Conservation (phyloP, 1,140 invertebrate species). For the Meloidogyne exigua region DNA sequence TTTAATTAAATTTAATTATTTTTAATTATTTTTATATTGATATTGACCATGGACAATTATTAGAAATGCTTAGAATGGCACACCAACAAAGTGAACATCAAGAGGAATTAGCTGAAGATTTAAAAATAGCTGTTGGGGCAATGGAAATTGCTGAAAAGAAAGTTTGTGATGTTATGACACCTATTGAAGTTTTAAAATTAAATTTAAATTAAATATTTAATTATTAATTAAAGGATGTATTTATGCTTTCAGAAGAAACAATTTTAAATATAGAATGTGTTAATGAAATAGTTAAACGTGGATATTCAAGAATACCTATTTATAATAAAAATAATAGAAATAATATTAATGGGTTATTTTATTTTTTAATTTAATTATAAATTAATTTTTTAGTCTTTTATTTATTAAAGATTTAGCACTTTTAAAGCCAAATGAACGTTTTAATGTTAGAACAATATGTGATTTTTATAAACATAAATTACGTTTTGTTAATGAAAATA, state of each 20-base stretch:
- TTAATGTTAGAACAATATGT: slow-evolving; percentile 83
- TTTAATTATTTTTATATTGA: slow-evolving; percentile 72
- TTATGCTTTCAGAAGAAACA: slow-evolving; percentile 66
- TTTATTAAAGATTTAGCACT: slow-evolving; percentile 96
- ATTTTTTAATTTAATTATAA: not conserved
- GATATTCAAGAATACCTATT: slow-evolving; percentile 91
- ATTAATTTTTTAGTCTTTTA: slow-evolving; percentile 73
- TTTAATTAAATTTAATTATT: slow-evolving; percentile 31
- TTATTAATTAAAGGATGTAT: slow-evolving; percentile 64
- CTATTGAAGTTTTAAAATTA: slow-evolving; percentile 64
- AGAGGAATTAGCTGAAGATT: slow-evolving; percentile 64
- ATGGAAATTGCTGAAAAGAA: slow-evolving; percentile 66
- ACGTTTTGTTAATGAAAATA: slow-evolving; percentile 92
- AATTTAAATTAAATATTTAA: not conserved
- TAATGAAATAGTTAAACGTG: slow-evolving; percentile 85
- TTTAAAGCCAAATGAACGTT: slow-evolving; percentile 88
- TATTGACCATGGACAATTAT: slow-evolving; percentile 89
- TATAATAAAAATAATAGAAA: slow-evolving; percentile 71
- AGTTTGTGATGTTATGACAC: slow-evolving; percentile 68
- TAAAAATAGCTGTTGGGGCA: slow-evolving; percentile 68
- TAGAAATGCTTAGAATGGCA: slow-evolving; percentile 83
- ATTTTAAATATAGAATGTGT: slow-evolving; percentile 72
- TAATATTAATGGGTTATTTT: slow-evolving; percentile 74
- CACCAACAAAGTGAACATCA: slow-evolving; percentile 36
- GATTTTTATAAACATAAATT: slow-evolving; percentile 93